Evolutionary conservation across 2,797 vertebrate genomes (phyloP).

Genomic region (Macroramphosus scolopax): DNA sequence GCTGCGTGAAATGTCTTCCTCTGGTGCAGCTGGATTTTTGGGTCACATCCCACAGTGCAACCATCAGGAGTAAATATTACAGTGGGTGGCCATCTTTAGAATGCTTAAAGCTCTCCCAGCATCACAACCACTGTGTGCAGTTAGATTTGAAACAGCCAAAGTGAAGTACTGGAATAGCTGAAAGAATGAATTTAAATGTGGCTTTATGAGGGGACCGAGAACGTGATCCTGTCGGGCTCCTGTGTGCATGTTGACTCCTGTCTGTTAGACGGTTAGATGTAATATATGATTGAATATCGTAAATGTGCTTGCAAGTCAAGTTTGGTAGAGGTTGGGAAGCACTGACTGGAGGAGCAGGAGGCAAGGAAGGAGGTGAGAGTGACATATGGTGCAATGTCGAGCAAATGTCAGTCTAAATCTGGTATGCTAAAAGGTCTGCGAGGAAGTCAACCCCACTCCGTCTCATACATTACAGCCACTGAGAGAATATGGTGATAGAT

Average conservation of each 20-base stretch:
- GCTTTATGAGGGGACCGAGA: conserved; percentile 30
- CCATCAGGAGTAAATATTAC: conserved; percentile 20
- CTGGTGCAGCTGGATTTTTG: no score
- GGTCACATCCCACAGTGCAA: conserved; percentile 1
- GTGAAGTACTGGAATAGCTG: conserved; percentile 17
- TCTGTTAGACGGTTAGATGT: no score
- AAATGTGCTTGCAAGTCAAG: conserved; percentile 61
- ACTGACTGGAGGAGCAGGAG: conserved; percentile 39
- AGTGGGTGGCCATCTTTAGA: conserved; percentile 24
- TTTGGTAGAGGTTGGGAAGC: conserved; percentile 41
- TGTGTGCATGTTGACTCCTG: conserved; percentile 23
- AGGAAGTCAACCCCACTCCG: conserved; percentile 9
- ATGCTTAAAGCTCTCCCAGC: conserved; percentile 11
- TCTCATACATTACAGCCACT: not conserved
- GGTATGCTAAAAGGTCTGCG: conserved; percentile 33
- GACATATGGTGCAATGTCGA: conserved; percentile 60
- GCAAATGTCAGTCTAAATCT: conserved; percentile 73
- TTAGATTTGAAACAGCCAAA: conserved; percentile 18
- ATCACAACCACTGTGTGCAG: conserved; percentile 1
- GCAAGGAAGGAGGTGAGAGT: conserved; percentile 48
- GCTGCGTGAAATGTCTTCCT: no score
- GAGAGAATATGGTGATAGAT: conserved; percentile 7
- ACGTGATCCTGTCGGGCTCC: conserved; percentile 38
- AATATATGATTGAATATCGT: no score
- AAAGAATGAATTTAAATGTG: conserved; percentile 24